Conservation (phyloP, 37 sponge, comb jelly and placozoan species). For the Dysidea cf. avara region DNA sequence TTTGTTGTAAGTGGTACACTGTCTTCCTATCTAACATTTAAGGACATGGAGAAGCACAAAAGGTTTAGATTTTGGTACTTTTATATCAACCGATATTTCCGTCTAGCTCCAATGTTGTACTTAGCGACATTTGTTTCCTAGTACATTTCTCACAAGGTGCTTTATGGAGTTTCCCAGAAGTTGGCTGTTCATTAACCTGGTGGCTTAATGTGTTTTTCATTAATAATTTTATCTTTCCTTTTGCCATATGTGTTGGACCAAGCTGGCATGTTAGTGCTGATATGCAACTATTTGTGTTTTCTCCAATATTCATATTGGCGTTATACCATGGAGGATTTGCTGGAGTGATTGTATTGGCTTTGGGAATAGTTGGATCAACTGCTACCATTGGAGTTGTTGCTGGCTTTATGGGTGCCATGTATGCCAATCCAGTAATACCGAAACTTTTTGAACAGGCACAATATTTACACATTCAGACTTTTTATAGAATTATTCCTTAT, state of each 20-base stretch:
- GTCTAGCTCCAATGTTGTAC: constrained; percentile 36
- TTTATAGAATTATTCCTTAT: constrained; percentile 55
- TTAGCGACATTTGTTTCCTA: too few species aligned
- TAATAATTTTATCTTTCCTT: constrained; percentile 42
- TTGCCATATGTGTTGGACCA: constrained; percentile 51
- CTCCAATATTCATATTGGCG: constrained; percentile 55
- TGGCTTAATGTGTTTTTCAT: constrained; percentile 34
- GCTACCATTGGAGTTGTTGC: constrained; percentile 25
- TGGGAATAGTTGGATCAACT: background rate
- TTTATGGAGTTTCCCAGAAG: background rate
- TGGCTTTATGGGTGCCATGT: background rate
- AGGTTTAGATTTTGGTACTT: constrained; percentile 44
- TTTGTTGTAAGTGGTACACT: constrained; percentile 77
- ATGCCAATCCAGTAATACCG: background rate
- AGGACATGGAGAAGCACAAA: constrained; percentile 48
- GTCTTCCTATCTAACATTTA: constrained; percentile 52
- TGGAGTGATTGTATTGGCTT: constrained; percentile 3
- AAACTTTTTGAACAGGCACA: too few species aligned
- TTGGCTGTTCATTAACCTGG: too few species aligned
- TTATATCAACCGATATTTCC: constrained; percentile 64
- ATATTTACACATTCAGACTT: constrained; percentile 43
- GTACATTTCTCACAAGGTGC: constrained; percentile 8
- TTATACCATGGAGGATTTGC: constrained; percentile 16
- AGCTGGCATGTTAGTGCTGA: constrained; percentile 67
- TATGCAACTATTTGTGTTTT: constrained; percentile 63